Evolutionary conservation across 2,888 invertebrate species (phyloP), one percentile per base, ranked within the genome.

Genomic region (Dromius quadrimaculatus): DNA sequence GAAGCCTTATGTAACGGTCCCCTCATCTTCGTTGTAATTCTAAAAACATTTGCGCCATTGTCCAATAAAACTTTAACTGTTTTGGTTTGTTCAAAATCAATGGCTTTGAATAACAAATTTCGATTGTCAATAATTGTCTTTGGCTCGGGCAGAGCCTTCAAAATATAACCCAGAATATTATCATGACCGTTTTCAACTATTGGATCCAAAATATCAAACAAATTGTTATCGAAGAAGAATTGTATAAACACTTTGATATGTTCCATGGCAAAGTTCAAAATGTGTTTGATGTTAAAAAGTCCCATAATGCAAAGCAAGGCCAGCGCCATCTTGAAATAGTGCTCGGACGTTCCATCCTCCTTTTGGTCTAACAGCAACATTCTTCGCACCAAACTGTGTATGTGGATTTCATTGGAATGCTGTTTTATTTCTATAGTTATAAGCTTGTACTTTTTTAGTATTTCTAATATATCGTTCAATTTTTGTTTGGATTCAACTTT

Each of bases 351-450:
- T 5, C 20, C n/a, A 47, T 47, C 20, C 13, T 22, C 5, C 11
- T 22, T 47, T 23, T 47, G 47, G 6, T 15, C 8, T n/a, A 11
- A 5, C 22, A 47, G 11, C 5, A 47, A 47, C 9, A 22, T 22
- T n/a, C 20, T 2, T 47, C 47, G n/a, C 11, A 47, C n/a, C 11
- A 5, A n/a, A 9, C 11, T 20, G 6, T 47, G 47, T 11, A 47
- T 47, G 11, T 47, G 47, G 20, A 47, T 47, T 20, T 20, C 19
- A 4, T 47, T 47, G 5, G 20, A 22, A 20, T 22, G n/a, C 23
- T 47, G 20, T 47, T 47, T 47, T 11, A 47, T 22, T 23, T 47
- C 47, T 19, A 47, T 23, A 19, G 9, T 1, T 11, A 47, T 23
- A 1, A 47, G 0, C 6, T 11, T 47, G 13, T 23, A 47, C 11